phyloP scores from a whole-genome alignment of 2,797 vertebrate species.

The Menidia menidia region DNA sequence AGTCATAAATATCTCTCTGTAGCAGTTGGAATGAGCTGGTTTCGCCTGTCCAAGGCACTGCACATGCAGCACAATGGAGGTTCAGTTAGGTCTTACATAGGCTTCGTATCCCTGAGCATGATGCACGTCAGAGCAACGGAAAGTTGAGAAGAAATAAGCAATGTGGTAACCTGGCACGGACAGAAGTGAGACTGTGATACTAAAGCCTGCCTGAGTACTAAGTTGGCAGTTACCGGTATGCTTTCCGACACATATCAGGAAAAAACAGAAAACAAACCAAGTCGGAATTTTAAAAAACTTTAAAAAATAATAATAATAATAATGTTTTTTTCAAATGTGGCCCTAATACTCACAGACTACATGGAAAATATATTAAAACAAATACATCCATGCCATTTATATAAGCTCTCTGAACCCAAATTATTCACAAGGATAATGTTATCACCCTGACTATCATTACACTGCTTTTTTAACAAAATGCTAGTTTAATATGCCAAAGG shows the following conservation, averaged over 20 bases:
- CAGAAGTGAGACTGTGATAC: constrained; percentile 41
- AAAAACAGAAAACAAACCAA: background rate
- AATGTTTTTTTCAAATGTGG: too few species aligned
- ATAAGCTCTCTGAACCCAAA: background rate
- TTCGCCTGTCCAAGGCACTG: background rate
- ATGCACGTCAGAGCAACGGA: constrained; percentile 39
- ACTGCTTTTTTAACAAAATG: background rate
- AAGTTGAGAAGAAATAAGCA: constrained; percentile 50
- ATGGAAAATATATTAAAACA: background rate
- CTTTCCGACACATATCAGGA: background rate
- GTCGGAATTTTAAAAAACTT: too few species aligned
- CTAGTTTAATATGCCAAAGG: background rate
- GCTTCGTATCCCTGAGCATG: constrained; percentile 13
- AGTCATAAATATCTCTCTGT: constrained; percentile 36
- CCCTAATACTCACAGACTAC: background rate
- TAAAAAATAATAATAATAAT: background rate
- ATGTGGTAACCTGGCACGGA: constrained; percentile 23
- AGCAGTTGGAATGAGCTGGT: constrained; percentile 23
- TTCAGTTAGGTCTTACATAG: constrained; percentile 45
- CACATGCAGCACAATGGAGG: constrained; percentile 54
- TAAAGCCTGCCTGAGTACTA: constrained; percentile 4
- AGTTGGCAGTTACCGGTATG: constrained; percentile 1
- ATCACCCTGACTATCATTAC: background rate
- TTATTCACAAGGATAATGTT: background rate
- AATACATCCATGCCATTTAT: background rate